Percentiles rank a stretch among this genome's conserved stretches.
Evolutionary conservation across 2,797 vertebrate species (phyloP).

Genomic region (Danio albolineatus): DNA sequence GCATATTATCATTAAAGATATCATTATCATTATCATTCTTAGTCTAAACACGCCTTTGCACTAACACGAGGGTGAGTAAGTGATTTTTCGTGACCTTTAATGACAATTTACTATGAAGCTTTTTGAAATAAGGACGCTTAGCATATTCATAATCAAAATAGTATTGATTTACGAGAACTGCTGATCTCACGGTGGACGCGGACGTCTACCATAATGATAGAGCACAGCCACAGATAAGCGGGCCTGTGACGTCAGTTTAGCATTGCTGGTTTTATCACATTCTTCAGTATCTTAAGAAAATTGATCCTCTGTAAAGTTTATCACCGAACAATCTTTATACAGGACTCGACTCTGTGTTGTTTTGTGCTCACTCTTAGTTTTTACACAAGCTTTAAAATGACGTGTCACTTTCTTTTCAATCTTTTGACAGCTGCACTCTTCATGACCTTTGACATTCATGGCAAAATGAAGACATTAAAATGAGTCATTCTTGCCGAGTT

Average conservation of each 20-base stretch:
- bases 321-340: background rate
- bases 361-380: background rate
- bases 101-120: no score
- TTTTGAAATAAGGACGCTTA: background rate
- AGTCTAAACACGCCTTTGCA: no score
- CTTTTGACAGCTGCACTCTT: background rate
- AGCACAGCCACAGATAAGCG: background rate
- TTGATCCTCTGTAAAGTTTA: background rate
- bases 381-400: background rate
- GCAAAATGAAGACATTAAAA: background rate
- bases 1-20: no score
- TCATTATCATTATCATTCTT: no score
- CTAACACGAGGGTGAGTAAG: no score
- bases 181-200: background rate
- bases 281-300: background rate
- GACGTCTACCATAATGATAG: background rate
- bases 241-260: background rate
- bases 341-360: background rate
- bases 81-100: no score
- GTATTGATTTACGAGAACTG: no score
- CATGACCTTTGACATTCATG: background rate
- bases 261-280: background rate
- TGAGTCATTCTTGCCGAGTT: background rate
- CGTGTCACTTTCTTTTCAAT: background rate
- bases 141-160: no score